A percentile compares a stretch with the other conserved stretches of the same genome.
These are phyloP conservation scores for Megalops atlanticus DNA, from an alignment of 2,113 vertebrate genomes.

Conservation along the genomic window DNA sequence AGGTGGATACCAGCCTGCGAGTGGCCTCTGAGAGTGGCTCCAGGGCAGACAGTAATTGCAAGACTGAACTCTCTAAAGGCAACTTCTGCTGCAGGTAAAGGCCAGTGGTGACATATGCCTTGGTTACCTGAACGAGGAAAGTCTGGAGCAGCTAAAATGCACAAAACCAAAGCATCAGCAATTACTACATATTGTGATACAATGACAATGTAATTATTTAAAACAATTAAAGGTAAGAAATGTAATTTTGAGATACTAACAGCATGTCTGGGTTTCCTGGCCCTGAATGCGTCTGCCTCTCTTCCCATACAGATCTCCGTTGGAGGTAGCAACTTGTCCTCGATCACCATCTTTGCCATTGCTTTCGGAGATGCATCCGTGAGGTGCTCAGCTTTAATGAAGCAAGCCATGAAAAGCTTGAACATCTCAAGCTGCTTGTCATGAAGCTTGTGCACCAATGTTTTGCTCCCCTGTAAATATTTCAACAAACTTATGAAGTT, in stretches of 20 bases:
- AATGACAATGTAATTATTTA: neutral
- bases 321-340: conserved; percentile 17
- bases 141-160: conserved; percentile 27
- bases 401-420: conserved; percentile 15
- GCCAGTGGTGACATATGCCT: conserved; percentile 30
- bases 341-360: neutral
- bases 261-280: conserved; percentile 26
- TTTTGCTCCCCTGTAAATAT: conserved; percentile 29
- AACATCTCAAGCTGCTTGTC: conserved; percentile 29
- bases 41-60: conserved; percentile 24
- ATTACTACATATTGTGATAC: neutral
- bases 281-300: conserved; percentile 24
- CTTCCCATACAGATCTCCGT: conserved; percentile 19
- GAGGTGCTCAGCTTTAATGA: conserved; percentile 25
- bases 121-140: conserved; percentile 18
- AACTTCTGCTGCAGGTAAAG: conserved; percentile 30
- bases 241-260: conserved; percentile 19
- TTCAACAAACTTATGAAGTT: neutral
- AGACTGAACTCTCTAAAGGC: conserved; percentile 16
- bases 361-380: conserved; percentile 17
- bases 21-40: conserved; percentile 30
- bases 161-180: neutral
- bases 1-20: conserved; percentile 23
- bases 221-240: neutral
- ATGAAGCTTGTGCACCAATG: conserved; percentile 30